Conservation (phyloP, 2,888 invertebrate species). For the Loripinus fragilis region DNA sequence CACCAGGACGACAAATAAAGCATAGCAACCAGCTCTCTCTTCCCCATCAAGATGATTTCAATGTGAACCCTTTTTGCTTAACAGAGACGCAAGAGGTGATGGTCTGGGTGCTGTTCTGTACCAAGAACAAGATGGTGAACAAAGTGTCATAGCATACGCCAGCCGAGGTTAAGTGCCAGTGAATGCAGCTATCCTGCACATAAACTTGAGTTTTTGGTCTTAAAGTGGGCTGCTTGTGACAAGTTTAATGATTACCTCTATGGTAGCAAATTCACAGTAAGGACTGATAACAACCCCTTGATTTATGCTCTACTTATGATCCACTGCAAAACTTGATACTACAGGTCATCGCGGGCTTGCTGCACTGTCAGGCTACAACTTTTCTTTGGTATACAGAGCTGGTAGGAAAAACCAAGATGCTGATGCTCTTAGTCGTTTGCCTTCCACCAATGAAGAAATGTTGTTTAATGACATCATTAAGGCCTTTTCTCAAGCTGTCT, state of each 20-base stretch:
- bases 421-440: background rate
- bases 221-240: conserved; percentile 56
- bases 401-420: conserved; percentile 1
- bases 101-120: conserved; percentile 54
- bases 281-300: conserved; percentile 56
- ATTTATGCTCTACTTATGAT: conserved; percentile 40
- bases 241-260: conserved; percentile 52
- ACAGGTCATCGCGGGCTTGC: no score
- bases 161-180: conserved; percentile 48
- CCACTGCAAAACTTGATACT: no score
- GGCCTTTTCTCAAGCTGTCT: background rate
- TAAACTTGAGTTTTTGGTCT: conserved; percentile 52
- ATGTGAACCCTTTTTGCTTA: conserved; percentile 47
- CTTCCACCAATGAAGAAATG: background rate
- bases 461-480: conserved; percentile 3
- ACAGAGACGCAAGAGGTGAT: conserved; percentile 52
- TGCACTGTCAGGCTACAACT: background rate
- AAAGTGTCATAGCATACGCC: conserved; percentile 54
- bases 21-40: conserved; percentile 45
- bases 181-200: conserved; percentile 54
- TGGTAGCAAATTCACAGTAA: conserved; percentile 39
- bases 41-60: conserved; percentile 56
- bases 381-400: background rate
- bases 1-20: conserved; percentile 38
- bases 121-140: conserved; percentile 41